phyloP scores from a whole-genome alignment of 2,888 invertebrate species.

The Polylopha cassiicola region DNA sequence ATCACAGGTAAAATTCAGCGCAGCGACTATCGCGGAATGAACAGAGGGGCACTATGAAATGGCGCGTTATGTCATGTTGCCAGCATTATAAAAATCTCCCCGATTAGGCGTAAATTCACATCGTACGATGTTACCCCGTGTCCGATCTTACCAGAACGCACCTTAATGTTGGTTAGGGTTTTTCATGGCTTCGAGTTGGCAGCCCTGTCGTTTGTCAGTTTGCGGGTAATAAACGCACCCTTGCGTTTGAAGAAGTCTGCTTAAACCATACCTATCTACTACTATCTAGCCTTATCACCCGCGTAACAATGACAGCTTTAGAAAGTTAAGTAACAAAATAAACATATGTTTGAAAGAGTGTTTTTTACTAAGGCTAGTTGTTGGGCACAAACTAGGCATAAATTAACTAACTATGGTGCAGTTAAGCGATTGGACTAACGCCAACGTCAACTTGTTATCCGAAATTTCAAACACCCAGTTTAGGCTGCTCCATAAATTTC shows the following conservation, averaged over 20 bases:
- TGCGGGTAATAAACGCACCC: conserved; percentile 49
- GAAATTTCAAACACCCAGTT: conserved; percentile 28
- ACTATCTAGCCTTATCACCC: conserved; percentile 31
- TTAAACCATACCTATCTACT: conserved; percentile 25
- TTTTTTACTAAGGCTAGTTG: too few species aligned
- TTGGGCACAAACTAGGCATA: too few species aligned
- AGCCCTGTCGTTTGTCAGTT: conserved; percentile 47
- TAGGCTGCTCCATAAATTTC: conserved; percentile 27
- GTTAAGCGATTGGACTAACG: conserved; percentile 43
- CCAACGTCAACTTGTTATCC: conserved; percentile 46
- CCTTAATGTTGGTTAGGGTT: conserved; percentile 1
- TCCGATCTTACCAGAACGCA: too few species aligned
- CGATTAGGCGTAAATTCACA: too few species aligned
- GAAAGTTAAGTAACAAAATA: conserved; percentile 3
- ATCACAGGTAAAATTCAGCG: too few species aligned
- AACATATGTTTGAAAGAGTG: conserved; percentile 2
- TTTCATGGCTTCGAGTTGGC: conserved; percentile 20
- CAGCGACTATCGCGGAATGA: too few species aligned
- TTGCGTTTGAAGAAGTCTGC: conserved; percentile 30
- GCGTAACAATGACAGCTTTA: conserved; percentile 26
- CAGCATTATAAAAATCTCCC: too few species aligned
- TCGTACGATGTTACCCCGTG: too few species aligned
- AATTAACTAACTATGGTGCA: too few species aligned
- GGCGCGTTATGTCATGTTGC: too few species aligned
- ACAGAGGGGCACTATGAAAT: too few species aligned